Conservation (phyloP, 35 echinoderm and acorn worm species). For the Chiridota heheva region DNA sequence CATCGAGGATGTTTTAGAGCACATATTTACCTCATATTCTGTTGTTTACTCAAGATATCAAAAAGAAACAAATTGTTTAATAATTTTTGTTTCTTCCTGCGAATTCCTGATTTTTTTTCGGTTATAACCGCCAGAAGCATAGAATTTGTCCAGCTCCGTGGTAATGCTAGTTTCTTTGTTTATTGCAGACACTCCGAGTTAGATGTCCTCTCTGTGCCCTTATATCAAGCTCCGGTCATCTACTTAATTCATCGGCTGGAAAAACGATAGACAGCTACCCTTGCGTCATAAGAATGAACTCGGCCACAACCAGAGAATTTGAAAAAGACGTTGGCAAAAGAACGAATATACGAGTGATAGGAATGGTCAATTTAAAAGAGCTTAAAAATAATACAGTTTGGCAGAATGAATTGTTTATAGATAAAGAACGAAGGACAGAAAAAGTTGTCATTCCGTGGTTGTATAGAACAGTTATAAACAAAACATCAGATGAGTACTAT, state of each 20-base stretch:
- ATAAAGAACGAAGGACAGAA: conserved; percentile 10
- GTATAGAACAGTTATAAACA: conserved; percentile 22
- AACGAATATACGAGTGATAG: conserved; percentile 51
- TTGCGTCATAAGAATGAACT: conserved; percentile 64
- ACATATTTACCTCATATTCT: neutral
- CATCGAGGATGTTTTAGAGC: neutral
- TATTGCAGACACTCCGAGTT: conserved; percentile 36
- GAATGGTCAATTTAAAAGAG: conserved; percentile 41
- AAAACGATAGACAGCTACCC: conserved; percentile 32
- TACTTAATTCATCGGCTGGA: conserved; percentile 53
- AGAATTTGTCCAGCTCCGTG: neutral
- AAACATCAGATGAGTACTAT: conserved; percentile 27
- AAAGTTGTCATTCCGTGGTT: conserved; percentile 47
- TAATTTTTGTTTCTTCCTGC: too few species aligned
- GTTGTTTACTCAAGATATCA: neutral
- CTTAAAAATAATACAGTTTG: conserved; percentile 30
- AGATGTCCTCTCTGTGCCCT: conserved; percentile 49
- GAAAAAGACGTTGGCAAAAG: conserved; percentile 50
- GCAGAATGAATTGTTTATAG: conserved; percentile 28
- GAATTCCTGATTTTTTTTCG: neutral
- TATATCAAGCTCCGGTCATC: conserved; percentile 58
- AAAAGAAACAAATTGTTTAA: neutral
- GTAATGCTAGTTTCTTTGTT: neutral
- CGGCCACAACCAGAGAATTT: conserved; percentile 35
- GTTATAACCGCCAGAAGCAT: neutral